Base-by-base conservation (phyloP, 2,113 vertebrate species). In the Malurus elegans region DNA sequence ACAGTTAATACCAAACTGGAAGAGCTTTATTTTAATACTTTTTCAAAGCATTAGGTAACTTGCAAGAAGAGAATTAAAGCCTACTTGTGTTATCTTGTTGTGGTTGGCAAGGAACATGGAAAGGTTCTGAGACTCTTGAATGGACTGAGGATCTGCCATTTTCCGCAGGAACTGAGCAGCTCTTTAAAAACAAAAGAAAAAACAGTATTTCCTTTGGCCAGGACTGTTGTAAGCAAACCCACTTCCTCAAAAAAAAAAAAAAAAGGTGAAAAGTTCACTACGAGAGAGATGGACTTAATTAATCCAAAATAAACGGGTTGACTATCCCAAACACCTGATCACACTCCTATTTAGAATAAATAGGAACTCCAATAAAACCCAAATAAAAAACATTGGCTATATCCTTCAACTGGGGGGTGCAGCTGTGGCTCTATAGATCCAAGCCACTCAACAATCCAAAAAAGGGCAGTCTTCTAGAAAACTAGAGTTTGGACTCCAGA, bases 21-120 rank as follows among this genome's bases (percentile, higher is more conserved):
- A n/a, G 23, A 51, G 25, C 31, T 67, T 74, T 57, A 34, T 61
- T 91, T 64, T 53, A 57, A 66, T 8, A 64, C n/a, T 61, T 83
- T 19, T 29, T 34, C 53, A 70, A 85, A 87, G 65, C 17, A 53
- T 44, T 47, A 61, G 28, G 7, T 60, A 85, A 42, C 64, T 24
- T 34, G 19, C 8, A 75, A 83, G 64, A 78, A 66, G 17, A 64
- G n/a, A 80, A 57, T 57, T 38, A 29, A 56, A 50, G 50, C 97
- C 96, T 92, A 99, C 99, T 97, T 99, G 99, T 7, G 99, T 99
- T 96, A 99, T 99, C 97, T 99, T 99, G 98, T 99, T 99, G 97
- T 99, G 99, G 97, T 99, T 99, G 67, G 99, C 99, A 96, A 99
- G 98, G 95, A 99, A 99, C 99, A 99, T 99, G 93, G 99, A 99